Base-by-base conservation (phyloP, 2,888 invertebrate genomes). In the Eupelmus urozonus region DNA sequence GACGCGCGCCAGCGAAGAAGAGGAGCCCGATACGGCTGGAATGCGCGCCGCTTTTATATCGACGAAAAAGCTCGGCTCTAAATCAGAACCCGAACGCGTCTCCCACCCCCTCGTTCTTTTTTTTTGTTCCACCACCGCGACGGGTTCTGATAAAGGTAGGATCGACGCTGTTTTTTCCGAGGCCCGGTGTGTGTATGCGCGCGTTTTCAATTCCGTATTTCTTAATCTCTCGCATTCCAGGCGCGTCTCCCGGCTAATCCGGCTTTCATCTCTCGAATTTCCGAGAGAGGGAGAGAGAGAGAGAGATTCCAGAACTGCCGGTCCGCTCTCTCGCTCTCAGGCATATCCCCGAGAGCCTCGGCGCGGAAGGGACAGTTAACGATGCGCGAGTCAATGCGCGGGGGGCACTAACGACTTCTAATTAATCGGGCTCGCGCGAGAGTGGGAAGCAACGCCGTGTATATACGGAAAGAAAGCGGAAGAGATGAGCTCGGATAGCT, bases 341-440 rank as follows among this genome's bases (percentile, higher is more conserved):
- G n/a, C n/a, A n/a, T n/a, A n/a, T n/a, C n/a, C n/a, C n/a, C n/a
- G n/a, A n/a, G n/a, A n/a, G n/a, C n/a, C n/a, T n/a, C n/a, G n/a
- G n/a, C 40, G 40, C 60, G 62, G 25, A 57, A 42, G 62, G 79
- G 5, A 71, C 78, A 81, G 66, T 84, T 86, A 85, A 84, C 84
- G 82, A 86, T 83, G 82, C 82, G 81, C 71, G 81, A 81, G 82
- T 81, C 82, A 83, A 49, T 9, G 86, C 84, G 80, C 79, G 83
- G 85, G 81, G 83, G 85, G 86, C 86, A 85, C 85, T 86, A 87
- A 86, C 85, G 86, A 85, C 84, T 82, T n/a, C 82, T 86, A 87
- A 87, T 87, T 87, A 87, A 86, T 86, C 84, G 85, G 82, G 34
- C 34, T 9, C 83, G 34, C 34, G 34, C 34, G 34, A 34, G 83